Evolutionary conservation across 2,113 vertebrate genomes (phyloP).

Genomic region (Abramis brama): DNA sequence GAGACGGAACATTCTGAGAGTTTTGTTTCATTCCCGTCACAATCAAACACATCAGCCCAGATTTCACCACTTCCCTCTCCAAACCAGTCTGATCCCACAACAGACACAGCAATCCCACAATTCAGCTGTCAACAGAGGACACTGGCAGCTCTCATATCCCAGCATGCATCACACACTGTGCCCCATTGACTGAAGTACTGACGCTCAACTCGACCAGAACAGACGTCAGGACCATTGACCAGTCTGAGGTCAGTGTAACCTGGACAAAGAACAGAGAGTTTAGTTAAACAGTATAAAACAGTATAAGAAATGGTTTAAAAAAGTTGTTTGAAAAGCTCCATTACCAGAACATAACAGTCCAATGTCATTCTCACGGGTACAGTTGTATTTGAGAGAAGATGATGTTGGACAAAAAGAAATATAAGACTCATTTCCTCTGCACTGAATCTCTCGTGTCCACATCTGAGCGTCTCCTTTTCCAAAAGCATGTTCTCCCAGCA

Average conservation of each 20-base stretch:
- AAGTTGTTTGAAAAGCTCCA: too few relatives aligned
- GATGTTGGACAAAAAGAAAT: too few relatives aligned
- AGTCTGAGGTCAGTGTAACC: too few relatives aligned
- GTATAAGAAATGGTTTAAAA: too few relatives aligned
- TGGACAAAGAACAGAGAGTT: too few relatives aligned
- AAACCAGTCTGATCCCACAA: too few relatives aligned
- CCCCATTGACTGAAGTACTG: not conserved
- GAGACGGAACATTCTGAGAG: too few relatives aligned
- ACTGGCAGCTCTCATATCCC: slow-evolving; percentile 48
- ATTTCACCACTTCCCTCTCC: too few relatives aligned
- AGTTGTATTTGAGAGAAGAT: not conserved
- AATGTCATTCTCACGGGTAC: not conserved
- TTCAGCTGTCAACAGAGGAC: slow-evolving; percentile 56
- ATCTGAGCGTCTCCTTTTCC: not conserved
- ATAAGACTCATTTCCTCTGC: not conserved
- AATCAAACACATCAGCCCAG: too few relatives aligned
- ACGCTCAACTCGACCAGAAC: slow-evolving; percentile 48
- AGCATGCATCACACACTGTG: slow-evolving; percentile 18
- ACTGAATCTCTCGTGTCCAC: not conserved
- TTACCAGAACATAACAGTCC: not conserved
- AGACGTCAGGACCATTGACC: not conserved
- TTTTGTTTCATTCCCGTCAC: too few relatives aligned
- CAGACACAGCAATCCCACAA: slow-evolving; percentile 35
- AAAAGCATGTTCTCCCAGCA: too few relatives aligned
- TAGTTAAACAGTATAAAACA: too few relatives aligned